Evolutionary conservation across 2,888 invertebrate species (phyloP), one percentile per base, ranked within the genome.

Genomic region (Phalangium opilio): DNA sequence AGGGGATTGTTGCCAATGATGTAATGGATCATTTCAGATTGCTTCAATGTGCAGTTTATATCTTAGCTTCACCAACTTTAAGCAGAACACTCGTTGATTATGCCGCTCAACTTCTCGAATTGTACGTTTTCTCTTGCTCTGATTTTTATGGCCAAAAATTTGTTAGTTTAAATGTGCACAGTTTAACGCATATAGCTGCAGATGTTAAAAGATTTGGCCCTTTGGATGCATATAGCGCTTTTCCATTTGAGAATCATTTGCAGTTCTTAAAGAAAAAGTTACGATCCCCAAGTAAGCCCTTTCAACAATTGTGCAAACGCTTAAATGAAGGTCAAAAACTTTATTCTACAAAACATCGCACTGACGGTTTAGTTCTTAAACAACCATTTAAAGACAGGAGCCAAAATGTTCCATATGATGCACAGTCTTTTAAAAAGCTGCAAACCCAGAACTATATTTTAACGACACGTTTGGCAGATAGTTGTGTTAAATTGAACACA

Each of bases 201-300:
- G 42, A 42, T 42, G 42, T 27, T 5, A 19, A 21, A 42, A 19
- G 7, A 42, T 42, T 42, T 27, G 42, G 42, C 2, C 42, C 42
- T 7, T 17, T 42, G n/a, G 42, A 42, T n/a, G 32, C 21, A 4
- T 42, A 27, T 21, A 42, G 42, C 17, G 21, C 27, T 21, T 42
- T 42, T 21, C 42, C 42, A 42, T 42, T 42, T 42, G 27, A 42
- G 21, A 42, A 42, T 17, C 32, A 27, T 42, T 4, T 42, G n/a
- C 27, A 32, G n/a, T n/a, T 27, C 21, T 4, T 42, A 21, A 42
- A 42, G 21, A 42, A 20, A 14, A 20, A 27, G 12, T 32, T 42
- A 12, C 21, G 42, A 14, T 2, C 21, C n/a, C 27, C 42, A 2
- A 14, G 14, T 7, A 42, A 42, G 21, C 42, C 42, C 12, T n/a